Percentiles rank a stretch among this genome's conserved stretches.
Evolutionary conservation across 2,797 vertebrate genomes (phyloP).

Genomic region (Tapera naevia): DNA sequence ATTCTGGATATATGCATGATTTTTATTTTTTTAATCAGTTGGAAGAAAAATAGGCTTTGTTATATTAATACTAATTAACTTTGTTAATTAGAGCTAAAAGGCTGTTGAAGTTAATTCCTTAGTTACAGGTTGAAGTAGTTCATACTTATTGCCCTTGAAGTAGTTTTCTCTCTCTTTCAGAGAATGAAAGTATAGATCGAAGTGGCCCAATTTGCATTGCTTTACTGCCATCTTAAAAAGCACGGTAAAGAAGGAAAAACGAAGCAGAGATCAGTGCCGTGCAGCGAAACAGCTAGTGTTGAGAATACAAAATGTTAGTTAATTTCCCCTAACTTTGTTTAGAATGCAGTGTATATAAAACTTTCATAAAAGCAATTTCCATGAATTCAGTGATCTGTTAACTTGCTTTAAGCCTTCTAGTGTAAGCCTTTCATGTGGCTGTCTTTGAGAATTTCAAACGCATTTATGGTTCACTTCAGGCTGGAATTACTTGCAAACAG

Average conservation of each 20-base stretch:
- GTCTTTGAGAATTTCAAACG: conserved; percentile 12
- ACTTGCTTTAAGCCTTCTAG: conserved; percentile 16
- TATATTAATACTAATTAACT: neutral
- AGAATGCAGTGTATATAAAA: neutral
- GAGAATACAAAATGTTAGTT: neutral
- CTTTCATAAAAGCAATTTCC: conserved; percentile 5
- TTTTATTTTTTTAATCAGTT: neutral
- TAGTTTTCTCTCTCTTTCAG: neutral
- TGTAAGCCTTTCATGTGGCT: conserved; percentile 8
- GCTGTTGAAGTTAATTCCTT: neutral
- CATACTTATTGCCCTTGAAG: neutral
- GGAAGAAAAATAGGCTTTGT: neutral
- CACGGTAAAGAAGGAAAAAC: neutral
- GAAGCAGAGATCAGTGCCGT: neutral
- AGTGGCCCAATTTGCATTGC: neutral
- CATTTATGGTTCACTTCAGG: neutral
- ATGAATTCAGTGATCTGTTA: neutral
- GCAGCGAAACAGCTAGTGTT: neutral
- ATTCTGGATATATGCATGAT: neutral
- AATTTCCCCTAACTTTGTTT: neutral
- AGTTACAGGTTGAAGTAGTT: neutral
- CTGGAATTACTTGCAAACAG: neutral
- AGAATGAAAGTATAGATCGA: neutral
- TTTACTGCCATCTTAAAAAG: neutral
- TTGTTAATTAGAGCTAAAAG: neutral